Evolutionary conservation across 1,140 invertebrate species (phyloP), one percentile per base, ranked within the genome.

Genomic region (Achatina immaculata): DNA sequence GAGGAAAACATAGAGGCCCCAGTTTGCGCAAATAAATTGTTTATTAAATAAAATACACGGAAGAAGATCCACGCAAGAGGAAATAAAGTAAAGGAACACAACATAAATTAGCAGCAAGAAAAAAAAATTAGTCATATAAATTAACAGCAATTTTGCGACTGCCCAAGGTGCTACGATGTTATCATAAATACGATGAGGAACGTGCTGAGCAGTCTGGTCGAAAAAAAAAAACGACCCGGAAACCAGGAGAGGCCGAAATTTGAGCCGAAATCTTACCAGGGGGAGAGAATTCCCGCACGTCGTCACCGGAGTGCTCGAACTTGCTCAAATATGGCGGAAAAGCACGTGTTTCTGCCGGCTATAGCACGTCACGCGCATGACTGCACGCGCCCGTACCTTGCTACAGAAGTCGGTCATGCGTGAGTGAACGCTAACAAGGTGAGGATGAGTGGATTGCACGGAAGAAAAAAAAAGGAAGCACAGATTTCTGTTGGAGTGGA

Each of bases 341-440:
- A 31, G 42, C 76, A 21, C 31, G 43, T n/a, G n/a, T 55, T n/a
- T 73, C 28, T 42, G 0, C 31, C 28, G 21, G 36, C 2, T 38
- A 62, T 75, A 51, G 4, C 58, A 31, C 28, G 31, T 43, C 31
- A 48, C 71, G 42, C 62, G 62, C 65, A 19, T 74, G 62, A 21
- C 21, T 69, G 62, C 58, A 43, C 80, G 28, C 42, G 28, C 55
- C 38, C 42, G 66, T 45, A 75, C 16, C 11, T 51, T 68, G 62
- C 24, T n/a, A 55, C 24, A 7, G 40, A 31, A 28, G 14, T 24
- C 21, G 28, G 43, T 72, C 68, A 48, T 71, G 42, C 65, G 43
- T 68, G 65, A 80, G 31, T 31, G 28, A 28, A 19, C 21, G 42
- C 40, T 43, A 43, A 68, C 38, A 58, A 42, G 65, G 24, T 68